Conservation (phyloP, 2,113 vertebrate genomes). For the Daboia siamensis region DNA sequence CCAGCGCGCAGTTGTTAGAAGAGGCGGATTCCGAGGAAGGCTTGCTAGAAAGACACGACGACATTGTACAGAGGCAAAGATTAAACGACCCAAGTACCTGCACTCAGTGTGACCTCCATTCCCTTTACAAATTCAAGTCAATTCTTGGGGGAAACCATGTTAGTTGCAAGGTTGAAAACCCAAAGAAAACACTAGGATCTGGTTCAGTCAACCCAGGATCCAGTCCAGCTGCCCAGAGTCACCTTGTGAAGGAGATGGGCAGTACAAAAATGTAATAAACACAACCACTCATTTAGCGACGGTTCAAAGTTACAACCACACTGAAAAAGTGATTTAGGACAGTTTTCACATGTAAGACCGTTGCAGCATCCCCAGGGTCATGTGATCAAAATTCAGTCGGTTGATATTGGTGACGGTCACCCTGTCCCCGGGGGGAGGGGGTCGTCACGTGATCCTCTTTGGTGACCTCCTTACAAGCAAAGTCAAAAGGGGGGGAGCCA, state of each 20-base stretch:
- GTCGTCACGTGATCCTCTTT: neutral
- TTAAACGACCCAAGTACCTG: neutral
- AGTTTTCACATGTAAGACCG: neutral
- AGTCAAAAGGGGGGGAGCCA: neutral
- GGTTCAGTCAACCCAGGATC: neutral
- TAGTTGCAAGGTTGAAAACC: neutral
- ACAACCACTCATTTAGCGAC: neutral
- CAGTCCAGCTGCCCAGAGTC: no score
- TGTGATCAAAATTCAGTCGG: fast-evolving
- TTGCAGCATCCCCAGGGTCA: no score
- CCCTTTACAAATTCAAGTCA: no score
- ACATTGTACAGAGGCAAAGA: neutral
- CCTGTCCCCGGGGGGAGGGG: no score
- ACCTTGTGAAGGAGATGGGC: neutral
- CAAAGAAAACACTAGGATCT: neutral
- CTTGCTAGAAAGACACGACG: neutral
- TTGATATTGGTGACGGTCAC: neutral
- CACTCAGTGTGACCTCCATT: no score
- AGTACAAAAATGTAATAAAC: neutral
- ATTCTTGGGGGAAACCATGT: neutral
- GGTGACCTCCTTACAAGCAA: neutral
- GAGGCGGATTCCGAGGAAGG: neutral
- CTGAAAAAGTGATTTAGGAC: neutral
- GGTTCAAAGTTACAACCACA: neutral
- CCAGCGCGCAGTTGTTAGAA: neutral